phyloP scores from a whole-genome alignment of 2,113 vertebrate genomes.

The Cottus gobio region DNA sequence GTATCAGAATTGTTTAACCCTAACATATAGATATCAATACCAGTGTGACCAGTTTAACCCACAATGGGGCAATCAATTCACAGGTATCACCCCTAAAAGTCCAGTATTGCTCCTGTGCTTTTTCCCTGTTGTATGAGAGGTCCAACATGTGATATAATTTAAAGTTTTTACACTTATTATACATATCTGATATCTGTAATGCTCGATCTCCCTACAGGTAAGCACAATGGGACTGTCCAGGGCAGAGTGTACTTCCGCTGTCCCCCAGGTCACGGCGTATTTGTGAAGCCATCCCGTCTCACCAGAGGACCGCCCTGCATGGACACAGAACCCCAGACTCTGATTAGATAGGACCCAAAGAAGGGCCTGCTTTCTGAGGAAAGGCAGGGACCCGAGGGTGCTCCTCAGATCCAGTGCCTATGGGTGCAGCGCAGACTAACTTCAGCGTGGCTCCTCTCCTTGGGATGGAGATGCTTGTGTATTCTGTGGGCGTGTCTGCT shows the following conservation, averaged over 20 bases:
- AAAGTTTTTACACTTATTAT: neutral
- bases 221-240: slow-evolving; percentile 88
- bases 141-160: neutral
- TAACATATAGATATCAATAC: neutral
- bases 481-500: slow-evolving; percentile 38
- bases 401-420: slow-evolving; percentile 21
- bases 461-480: slow-evolving; percentile 26
- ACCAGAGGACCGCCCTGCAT: slow-evolving; percentile 81
- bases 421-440: neutral
- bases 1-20: neutral
- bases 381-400: slow-evolving; percentile 37
- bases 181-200: neutral
- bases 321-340: slow-evolving; percentile 69
- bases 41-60: neutral
- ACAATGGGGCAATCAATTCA: neutral
- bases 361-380: slow-evolving; percentile 49
- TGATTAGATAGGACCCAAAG: slow-evolving; percentile 77
- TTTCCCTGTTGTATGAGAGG: neutral
- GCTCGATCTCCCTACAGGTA: slow-evolving; percentile 81
- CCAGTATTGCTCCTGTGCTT: neutral
- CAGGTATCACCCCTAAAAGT: neutral
- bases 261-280: slow-evolving; percentile 85
- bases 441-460: neutral
- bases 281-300: slow-evolving; percentile 86
- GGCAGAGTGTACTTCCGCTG: slow-evolving; percentile 87